These are phyloP conservation scores for Tigriopus californicus DNA, from an alignment of 2,888 invertebrate genomes.

Conservation along the genomic window DNA sequence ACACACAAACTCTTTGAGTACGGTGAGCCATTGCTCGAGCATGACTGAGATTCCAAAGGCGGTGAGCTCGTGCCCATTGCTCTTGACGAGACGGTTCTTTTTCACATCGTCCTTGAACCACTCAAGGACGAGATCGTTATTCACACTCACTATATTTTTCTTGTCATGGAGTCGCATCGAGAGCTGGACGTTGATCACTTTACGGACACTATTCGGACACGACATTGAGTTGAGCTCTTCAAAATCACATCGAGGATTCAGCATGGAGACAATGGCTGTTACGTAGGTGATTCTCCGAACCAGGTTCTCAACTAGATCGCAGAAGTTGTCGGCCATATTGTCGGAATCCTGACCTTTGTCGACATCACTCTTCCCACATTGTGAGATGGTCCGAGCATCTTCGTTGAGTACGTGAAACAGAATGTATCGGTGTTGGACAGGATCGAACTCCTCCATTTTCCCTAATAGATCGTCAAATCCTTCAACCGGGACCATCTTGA, in stretches of 20 bases:
- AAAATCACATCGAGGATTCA: constrained; percentile 3
- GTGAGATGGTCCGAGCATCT: background rate
- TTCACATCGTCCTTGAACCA: constrained; percentile 6
- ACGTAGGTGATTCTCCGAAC: constrained; percentile 4
- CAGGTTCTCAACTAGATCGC: constrained; percentile 4
- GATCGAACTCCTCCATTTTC: background rate
- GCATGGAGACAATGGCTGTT: background rate
- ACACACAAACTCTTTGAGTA: background rate
- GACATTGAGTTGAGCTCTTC: background rate
- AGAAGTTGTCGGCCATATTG: constrained; percentile 11
- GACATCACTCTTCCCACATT: background rate
- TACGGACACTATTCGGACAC: constrained; percentile 13
- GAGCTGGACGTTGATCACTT: constrained; percentile 15
- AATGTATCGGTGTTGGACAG: background rate
- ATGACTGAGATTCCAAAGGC: background rate
- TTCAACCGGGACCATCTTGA: background rate
- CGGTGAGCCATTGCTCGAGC: background rate
- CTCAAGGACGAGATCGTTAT: constrained; percentile 3
- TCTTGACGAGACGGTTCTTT: background rate
- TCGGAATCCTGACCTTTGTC: constrained; percentile 12
- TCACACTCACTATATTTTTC: background rate
- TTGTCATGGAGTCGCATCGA: background rate
- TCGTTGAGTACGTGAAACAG: constrained; percentile 7
- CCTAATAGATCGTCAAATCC: background rate
- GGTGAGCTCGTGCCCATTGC: background rate